phyloP scores from a whole-genome alignment of 1,140 invertebrate species.

The Andrena cerasifolii region DNA sequence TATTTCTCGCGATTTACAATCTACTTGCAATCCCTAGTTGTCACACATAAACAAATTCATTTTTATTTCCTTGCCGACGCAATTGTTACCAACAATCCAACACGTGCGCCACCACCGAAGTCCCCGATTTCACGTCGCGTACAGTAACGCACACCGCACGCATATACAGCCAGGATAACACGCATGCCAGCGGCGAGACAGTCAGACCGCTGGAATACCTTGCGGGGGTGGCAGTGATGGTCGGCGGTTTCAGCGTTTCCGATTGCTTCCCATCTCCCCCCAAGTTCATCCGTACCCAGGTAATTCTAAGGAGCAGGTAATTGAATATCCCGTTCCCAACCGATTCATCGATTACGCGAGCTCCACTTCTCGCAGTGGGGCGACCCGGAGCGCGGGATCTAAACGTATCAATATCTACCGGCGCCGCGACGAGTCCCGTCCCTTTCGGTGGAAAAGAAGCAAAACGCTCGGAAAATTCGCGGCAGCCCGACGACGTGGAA shows the following conservation, averaged over 20 bases:
- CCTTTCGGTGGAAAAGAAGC: too few species aligned
- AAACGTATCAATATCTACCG: too few species aligned
- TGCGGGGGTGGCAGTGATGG: not conserved
- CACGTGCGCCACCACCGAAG: not conserved
- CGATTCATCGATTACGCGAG: not conserved
- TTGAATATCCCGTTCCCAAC: not conserved
- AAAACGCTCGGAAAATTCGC: slow-evolving; percentile 33
- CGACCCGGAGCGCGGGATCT: too few species aligned
- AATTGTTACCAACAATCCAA: too few species aligned
- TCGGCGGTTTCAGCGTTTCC: not conserved
- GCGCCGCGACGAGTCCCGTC: too few species aligned
- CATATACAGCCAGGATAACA: not conserved
- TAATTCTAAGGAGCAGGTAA: slow-evolving; percentile 11
- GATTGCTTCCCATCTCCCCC: slow-evolving; percentile 33
- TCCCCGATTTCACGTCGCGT: not conserved
- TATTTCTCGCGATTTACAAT: too few species aligned
- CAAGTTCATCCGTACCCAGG: not conserved
- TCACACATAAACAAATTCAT: too few species aligned
- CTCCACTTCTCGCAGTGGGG: too few species aligned
- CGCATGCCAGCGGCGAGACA: not conserved
- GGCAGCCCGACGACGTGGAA: not conserved
- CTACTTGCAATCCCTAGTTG: too few species aligned
- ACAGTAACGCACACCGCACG: not conserved
- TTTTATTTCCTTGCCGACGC: too few species aligned
- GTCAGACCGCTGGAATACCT: not conserved